Percentiles rank a stretch among this genome's conserved stretches.
Evolutionary conservation across 2,113 vertebrate species (phyloP).

Genomic region (Azemiops feae): DNA sequence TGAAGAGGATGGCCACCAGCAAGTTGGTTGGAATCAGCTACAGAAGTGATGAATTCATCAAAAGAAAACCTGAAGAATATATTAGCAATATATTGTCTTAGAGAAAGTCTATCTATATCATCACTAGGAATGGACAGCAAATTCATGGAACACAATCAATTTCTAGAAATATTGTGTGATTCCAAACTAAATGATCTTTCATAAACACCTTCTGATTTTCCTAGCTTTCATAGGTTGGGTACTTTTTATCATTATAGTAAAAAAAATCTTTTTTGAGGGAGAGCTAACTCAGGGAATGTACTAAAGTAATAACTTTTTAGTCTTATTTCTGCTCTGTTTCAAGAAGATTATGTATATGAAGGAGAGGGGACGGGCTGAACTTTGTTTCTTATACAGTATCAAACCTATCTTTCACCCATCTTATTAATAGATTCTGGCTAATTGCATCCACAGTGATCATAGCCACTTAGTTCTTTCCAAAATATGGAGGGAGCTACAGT

Average conservation of each 20-base stretch:
- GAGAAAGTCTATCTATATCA: neutral
- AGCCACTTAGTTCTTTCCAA: neutral
- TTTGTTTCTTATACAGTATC: neutral
- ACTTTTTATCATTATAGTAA: neutral
- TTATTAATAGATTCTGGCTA: neutral
- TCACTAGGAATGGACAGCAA: neutral
- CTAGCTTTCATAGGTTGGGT: neutral
- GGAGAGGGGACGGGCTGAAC: neutral
- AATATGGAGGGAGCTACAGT: neutral
- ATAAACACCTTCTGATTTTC: neutral
- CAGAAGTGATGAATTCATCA: neutral
- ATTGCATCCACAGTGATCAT: neutral
- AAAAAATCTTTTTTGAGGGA: neutral
- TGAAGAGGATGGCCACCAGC: neutral
- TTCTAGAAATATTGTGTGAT: neutral
- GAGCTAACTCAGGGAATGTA: neutral
- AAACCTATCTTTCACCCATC: neutral
- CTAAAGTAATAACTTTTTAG: neutral
- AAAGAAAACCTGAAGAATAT: neutral
- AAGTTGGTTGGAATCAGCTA: neutral
- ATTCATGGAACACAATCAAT: neutral
- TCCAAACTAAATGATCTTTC: neutral
- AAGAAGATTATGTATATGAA: neutral
- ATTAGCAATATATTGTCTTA: neutral
- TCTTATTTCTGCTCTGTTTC: neutral